Conservation (phyloP, 1,140 invertebrate species). For the Drosophila bocqueti region DNA sequence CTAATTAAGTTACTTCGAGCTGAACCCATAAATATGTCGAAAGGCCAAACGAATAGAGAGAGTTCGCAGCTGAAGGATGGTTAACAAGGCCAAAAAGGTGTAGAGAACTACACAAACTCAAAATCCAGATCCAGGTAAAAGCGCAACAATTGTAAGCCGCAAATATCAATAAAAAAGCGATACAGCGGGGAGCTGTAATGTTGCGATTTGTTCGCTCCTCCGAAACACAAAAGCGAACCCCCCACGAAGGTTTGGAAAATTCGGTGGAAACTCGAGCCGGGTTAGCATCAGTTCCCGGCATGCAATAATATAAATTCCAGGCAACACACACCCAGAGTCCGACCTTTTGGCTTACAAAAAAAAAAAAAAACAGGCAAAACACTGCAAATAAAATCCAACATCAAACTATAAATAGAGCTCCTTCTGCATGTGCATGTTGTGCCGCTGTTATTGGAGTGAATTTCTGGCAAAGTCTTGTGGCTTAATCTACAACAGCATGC, state of each 20-base stretch:
- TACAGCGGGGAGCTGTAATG: constrained; percentile 56
- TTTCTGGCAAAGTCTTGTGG: constrained; percentile 67
- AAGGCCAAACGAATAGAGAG: constrained; percentile 14
- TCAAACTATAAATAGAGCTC: constrained; percentile 62
- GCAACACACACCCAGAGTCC: constrained; percentile 26
- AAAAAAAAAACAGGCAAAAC: constrained; percentile 9
- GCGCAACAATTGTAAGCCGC: constrained; percentile 68
- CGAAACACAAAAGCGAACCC: constrained; percentile 15
- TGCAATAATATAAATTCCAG: constrained; percentile 79
- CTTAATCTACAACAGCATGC: constrained; percentile 65
- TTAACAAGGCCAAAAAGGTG: no score
- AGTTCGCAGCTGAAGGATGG: constrained; percentile 7
- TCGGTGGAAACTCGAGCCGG: constrained; percentile 11
- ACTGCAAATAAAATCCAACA: constrained; percentile 55
- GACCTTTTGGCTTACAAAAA: constrained; percentile 34
- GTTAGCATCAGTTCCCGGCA: constrained; percentile 59
- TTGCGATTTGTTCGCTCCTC: constrained; percentile 49
- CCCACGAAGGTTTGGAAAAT: neutral
- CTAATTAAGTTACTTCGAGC: constrained; percentile 33
- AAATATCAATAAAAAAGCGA: constrained; percentile 63
- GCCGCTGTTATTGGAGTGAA: constrained; percentile 61
- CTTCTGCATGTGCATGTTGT: constrained; percentile 13
- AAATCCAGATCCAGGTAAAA: constrained; percentile 25
- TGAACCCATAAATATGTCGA: constrained; percentile 48
- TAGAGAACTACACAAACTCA: constrained; percentile 17